Evolutionary conservation across 2,888 invertebrate genomes (phyloP), one percentile per base, ranked within the genome.

Genomic region (Odontothrips loti): DNA sequence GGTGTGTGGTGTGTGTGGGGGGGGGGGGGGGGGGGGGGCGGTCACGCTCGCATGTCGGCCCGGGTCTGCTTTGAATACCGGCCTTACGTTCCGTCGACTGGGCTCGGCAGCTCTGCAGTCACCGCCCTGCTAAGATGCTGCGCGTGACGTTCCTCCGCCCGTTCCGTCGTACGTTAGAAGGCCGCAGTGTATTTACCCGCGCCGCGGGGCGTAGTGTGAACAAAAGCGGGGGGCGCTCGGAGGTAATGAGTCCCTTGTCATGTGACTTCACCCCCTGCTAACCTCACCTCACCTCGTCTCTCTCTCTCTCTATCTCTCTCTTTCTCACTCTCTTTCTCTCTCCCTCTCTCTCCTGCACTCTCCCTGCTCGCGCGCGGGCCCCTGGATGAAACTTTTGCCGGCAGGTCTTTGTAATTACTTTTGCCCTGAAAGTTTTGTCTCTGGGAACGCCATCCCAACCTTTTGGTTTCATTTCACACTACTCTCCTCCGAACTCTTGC

Each of bases 381-480:
- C 6, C 58, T 58, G 68, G 58, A n/a, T 75, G 68, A 75, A 75
- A 75, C 68, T 75, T n/a, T 75, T 27, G 23, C 68, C 68, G 23
- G 23, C 68, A 75, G 68, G 68, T 75, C 68, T 75, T 75, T 75
- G 68, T 75, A 75, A 75, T 75, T 75, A 75, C 68, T 75, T 75
- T 75, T 75, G 27, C 68, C 68, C 68, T 75, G 68, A 27, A 75
- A 75, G 23, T 75, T 75, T 75, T 12, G 58, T 58, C 58, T 20
- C 27, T n/a, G 8, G 58, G n/a, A 15, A n/a, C 58, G 17, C 20
- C 58, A n/a, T 58, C 58, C 58, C n/a, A 58, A 58, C 58, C 58
- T 58, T 58, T 58, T 58, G 58, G 58, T 58, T 58, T 58, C n/a
- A 58, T 58, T 58, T 58, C 58, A 58, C 58, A 58, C 58, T 43